Percentiles rank a stretch among this genome's conserved stretches.
Conservation (phyloP, 2,797 vertebrate genomes). For the Myotis vivesi region DNA sequence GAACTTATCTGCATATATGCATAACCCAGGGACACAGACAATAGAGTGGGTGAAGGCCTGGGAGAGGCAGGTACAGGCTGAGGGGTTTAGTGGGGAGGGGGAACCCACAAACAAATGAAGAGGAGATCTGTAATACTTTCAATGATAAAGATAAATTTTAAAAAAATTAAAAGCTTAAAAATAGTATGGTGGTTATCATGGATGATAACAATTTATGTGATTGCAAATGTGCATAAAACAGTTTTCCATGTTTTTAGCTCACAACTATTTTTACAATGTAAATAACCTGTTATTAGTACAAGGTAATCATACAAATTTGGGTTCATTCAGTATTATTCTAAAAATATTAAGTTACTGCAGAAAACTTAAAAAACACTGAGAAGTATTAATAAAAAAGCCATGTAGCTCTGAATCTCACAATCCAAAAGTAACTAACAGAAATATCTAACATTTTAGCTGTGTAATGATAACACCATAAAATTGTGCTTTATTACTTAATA, state of each 20-base stretch:
- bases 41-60: too few species aligned
- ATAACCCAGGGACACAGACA: too few species aligned
- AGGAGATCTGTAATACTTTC: too few species aligned
- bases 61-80: too few species aligned
- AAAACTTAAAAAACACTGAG: neutral
- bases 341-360: neutral
- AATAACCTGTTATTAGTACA: neutral
- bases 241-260: neutral
- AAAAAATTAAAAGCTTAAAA: too few species aligned
- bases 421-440: conserved; percentile 32
- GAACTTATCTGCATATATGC: too few species aligned
- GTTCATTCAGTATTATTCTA: neutral
- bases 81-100: too few species aligned
- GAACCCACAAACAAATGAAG: too few species aligned
- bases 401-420: neutral
- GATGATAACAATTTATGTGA: neutral
- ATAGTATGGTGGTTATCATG: neutral
- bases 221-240: neutral
- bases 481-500: neutral
- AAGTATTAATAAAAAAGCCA: conserved; percentile 6
- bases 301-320: neutral
- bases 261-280: conserved; percentile 25
- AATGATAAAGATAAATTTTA: too few species aligned
- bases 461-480: neutral
- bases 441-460: neutral